These are phyloP conservation scores for Microchirus variegatus DNA, from an alignment of 2,797 vertebrate species.

Conservation along the genomic window DNA sequence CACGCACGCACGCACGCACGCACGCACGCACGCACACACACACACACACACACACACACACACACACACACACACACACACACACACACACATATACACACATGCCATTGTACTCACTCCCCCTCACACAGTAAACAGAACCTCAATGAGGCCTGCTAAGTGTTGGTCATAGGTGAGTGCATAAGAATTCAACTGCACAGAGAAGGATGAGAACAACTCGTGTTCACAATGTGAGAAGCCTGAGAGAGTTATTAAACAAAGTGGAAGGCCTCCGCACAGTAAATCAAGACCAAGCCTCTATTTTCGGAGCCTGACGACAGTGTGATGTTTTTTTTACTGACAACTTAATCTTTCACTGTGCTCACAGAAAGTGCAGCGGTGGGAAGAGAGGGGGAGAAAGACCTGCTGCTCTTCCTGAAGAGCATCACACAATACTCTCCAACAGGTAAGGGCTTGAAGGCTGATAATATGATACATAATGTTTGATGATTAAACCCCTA, in stretches of 20 bases:
- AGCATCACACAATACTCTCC: conserved; percentile 80
- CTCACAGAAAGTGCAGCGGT: conserved; percentile 75
- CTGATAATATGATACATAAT: background rate
- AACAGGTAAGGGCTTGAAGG: conserved; percentile 65
- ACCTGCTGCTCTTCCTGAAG: conserved; percentile 81
- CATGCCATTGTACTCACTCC: conserved; percentile 50
- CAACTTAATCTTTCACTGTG: conserved; percentile 40
- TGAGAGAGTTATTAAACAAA: conserved; percentile 36
- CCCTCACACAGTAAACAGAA: conserved; percentile 69
- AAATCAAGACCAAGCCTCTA: conserved; percentile 24
- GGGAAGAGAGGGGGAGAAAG: conserved; percentile 80
- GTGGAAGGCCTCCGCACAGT: conserved; percentile 9
- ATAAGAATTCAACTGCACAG: conserved; percentile 74
- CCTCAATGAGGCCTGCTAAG: conserved; percentile 58
- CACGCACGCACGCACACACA: conserved; percentile 16
- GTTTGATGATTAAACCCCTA: background rate
- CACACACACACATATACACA: conserved; percentile 21
- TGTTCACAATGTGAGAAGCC: conserved; percentile 9
- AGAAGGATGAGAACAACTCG: conserved; percentile 30
- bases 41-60: conserved; percentile 17
- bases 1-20: too few relatives aligned
- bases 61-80: conserved; percentile 17
- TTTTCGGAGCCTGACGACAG: conserved; percentile 25
- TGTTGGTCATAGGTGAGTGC: conserved; percentile 75
- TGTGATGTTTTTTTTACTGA: conserved; percentile 29